Base-by-base conservation (phyloP, 2,888 invertebrate genomes). In the Hoplodrina blanda region DNA sequence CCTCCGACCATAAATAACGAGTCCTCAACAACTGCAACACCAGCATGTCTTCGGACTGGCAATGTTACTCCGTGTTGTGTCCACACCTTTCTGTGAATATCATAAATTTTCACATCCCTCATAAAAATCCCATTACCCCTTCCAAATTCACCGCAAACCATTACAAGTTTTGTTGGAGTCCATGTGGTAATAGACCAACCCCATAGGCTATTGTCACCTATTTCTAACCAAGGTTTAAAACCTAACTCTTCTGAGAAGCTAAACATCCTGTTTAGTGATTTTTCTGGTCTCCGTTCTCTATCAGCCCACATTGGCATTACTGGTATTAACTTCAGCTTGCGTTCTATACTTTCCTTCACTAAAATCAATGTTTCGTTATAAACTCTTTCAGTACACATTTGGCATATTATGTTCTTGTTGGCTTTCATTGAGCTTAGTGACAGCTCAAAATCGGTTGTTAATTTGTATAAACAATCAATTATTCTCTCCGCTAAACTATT, bases 171-270 rank as follows among this genome's bases (percentile, higher is more conserved):
- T 7, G 89, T 90, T 11, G 88, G 80, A 4, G 94, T 93, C 94
- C 94, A 95, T 2, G 89, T 80, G 0, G 88, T 84, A n/a, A 94
- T 79, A 83, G 87, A 93, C 95, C 95, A 95, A 3, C 96, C 96
- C 96, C 96, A 96, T 50, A 95, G 81, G 67, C 89, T 87, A 46
- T 89, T 91, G n/a, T 94, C 92, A 4, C 90, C 89, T 3, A 95
- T 89, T 80, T 94, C 92, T 49, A 95, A 67, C 92, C 93, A 95
- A 52, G 89, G 85, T 6, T 89, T 82, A 71, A 94, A 93, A 1
- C 91, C 93, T 13, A 63, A 79, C 2, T 88, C 83, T 59, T 88
- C 79, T 3, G 77, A 83, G 81, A 89, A 95, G 25, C 84, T 91
- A 71, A 91, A 92, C 81, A 95, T 76, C 61, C 78, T 86, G 73